These are phyloP conservation scores for Myripristis jacobus DNA, from an alignment of 2,797 vertebrate genomes.

Conservation along the genomic window DNA sequence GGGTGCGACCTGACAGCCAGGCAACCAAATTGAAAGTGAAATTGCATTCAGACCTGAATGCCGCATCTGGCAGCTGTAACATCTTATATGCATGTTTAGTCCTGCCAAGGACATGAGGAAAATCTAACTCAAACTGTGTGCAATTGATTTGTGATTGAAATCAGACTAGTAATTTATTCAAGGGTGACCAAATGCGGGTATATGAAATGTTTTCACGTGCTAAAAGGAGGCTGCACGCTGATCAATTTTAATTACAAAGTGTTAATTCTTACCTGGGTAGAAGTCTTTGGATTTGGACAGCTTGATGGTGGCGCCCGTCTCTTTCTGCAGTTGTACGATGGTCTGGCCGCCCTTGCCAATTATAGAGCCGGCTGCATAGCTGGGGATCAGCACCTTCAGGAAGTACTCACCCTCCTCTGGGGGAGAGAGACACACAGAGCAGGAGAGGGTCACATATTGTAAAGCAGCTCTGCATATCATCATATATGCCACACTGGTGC, in stretches of 20 bases:
- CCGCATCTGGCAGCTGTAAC: slow-evolving; percentile 14
- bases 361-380: slow-evolving; percentile 96
- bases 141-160: slow-evolving; percentile 43
- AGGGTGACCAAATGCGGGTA: slow-evolving; percentile 43
- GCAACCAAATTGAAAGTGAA: slow-evolving; percentile 13
- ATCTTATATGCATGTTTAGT: slow-evolving; percentile 37
- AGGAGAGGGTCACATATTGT: slow-evolving; percentile 64
- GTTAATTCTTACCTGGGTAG: slow-evolving; percentile 89
- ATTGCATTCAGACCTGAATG: slow-evolving; percentile 32
- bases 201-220: slow-evolving; percentile 27
- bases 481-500: slow-evolving; percentile 24
- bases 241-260: slow-evolving; percentile 35
- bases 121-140: slow-evolving; percentile 45
- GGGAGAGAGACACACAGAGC: slow-evolving; percentile 65
- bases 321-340: slow-evolving; percentile 96
- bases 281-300: slow-evolving; percentile 99
- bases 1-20: slow-evolving; percentile 2
- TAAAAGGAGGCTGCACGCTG: slow-evolving; percentile 18
- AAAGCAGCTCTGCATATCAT: slow-evolving; percentile 53
- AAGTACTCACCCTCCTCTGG: slow-evolving; percentile 94
- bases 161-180: slow-evolving; percentile 32
- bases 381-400: slow-evolving; percentile 97
- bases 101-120: slow-evolving; percentile 35
- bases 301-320: slow-evolving; percentile 96
- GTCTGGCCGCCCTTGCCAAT: slow-evolving; percentile 96